Base-by-base conservation (phyloP, 2,888 invertebrate species). In the Globia sparganii region DNA sequence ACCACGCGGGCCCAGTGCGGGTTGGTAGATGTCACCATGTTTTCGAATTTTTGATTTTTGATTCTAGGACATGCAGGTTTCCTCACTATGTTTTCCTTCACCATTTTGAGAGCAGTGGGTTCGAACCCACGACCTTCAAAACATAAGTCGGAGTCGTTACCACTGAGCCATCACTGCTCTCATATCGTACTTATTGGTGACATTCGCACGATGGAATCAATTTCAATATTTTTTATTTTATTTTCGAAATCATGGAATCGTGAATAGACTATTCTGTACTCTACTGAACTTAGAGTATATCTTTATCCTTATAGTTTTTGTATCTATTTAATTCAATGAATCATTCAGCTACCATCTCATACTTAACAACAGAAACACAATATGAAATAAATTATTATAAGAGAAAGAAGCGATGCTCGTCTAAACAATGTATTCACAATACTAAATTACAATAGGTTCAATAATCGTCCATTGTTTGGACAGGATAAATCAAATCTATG, bases 381-480 rank as follows among this genome's bases (percentile, higher is more conserved):
- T 79, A 78, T 66, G 31, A 69, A 68, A 82, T 88, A 84, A 82
- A 80, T 80, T 68, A 77, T 13, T 49, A 43, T 71, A 68, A 78
- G 67, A 74, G 59, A 69, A 70, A 75, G 68, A 79, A 65, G 59
- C 62, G 69, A 72, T 58, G 70, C 65, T 67, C 13, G 71, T 66
- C 78, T 74, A 77, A 83, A 79, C 80, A 88, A 87, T 81, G 73
- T 77, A 70, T 74, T 78, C 81, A 75, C 46, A 37, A 43, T 28
- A 75, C 67, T 56, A 73, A 76, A 80, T 80, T 75, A 78, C 82
- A 79, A 78, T 65, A 69, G 67, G 34, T 66, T 61, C 62, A 58
- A 81, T 87, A 86, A 89, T 88, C 81, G 87, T 53, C 84, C 75
- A 91, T 91, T 91, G 91, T 91, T 79, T 78, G 56, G 65, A 62